Conservation (phyloP, 2,888 invertebrate genomes). For the Poecilobothrus nobilitatus region DNA sequence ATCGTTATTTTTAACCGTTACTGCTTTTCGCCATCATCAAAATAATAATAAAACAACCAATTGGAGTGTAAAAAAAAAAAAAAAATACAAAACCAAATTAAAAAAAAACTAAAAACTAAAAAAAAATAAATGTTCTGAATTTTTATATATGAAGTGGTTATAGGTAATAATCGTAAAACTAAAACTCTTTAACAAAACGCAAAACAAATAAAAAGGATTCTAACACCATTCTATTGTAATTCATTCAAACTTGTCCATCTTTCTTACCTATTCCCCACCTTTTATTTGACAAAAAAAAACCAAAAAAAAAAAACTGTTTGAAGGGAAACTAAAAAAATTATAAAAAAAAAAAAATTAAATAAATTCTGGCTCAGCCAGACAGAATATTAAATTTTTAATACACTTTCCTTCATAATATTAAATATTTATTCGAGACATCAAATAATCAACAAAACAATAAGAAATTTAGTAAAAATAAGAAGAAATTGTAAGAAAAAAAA, state of each 20-base stretch:
- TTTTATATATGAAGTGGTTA: neutral
- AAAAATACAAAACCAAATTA: neutral
- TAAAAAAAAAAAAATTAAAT: neutral
- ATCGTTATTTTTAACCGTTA: constrained; percentile 3
- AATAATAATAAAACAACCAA: constrained; percentile 1
- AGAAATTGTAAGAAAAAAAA: no score
- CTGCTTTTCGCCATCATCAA: neutral
- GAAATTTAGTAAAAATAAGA: no score
- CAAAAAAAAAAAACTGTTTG: no score
- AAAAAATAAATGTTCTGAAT: neutral
- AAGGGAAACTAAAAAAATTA: no score
- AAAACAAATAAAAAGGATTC: neutral
- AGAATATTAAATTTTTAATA: neutral
- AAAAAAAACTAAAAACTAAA: neutral
- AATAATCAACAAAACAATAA: no score
- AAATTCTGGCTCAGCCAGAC: neutral
- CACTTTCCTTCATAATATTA: neutral
- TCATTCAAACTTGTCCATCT: no score
- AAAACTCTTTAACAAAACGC: neutral
- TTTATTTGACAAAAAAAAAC: no score
- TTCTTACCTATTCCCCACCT: no score
- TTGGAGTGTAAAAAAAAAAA: neutral
- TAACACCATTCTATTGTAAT: no score
- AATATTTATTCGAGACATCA: neutral
- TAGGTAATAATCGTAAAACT: constrained; percentile 6